These are phyloP conservation scores for Carapus acus DNA, from an alignment of 2,797 vertebrate genomes.

Conservation along the genomic window DNA sequence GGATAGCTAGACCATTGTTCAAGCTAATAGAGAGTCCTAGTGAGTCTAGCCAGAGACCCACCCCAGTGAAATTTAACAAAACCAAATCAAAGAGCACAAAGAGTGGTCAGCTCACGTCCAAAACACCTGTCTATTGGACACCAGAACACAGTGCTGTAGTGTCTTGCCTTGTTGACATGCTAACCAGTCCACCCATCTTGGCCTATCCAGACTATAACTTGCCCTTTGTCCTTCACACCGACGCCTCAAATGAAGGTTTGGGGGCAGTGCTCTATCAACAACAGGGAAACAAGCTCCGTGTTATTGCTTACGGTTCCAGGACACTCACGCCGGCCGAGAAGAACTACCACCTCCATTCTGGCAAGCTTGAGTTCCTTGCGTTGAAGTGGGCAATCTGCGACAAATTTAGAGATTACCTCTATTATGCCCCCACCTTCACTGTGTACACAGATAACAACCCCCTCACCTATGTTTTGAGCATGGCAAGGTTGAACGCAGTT, in stretches of 20 bases:
- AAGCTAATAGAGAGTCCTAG: neutral
- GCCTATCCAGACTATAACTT: neutral
- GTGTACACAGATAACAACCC: neutral
- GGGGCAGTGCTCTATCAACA: slow-evolving; percentile 1
- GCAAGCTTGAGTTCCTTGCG: neutral
- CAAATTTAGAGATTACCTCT: slow-evolving; percentile 5
- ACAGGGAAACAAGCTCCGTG: neutral
- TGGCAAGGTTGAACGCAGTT: slow-evolving; percentile 2
- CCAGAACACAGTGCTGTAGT: slow-evolving; percentile 7
- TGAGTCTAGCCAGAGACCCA: neutral
- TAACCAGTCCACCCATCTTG: neutral
- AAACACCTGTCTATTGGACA: slow-evolving; percentile 1
- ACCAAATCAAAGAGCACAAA: neutral
- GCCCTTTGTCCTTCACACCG: neutral
- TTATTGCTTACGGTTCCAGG: slow-evolving; percentile 4
- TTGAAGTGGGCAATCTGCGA: slow-evolving; percentile 11
- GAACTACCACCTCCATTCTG: slow-evolving; percentile 1
- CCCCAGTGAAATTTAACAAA: neutral
- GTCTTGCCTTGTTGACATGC: neutral
- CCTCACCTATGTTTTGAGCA: slow-evolving; percentile 7
- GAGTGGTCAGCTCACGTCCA: slow-evolving; percentile 7
- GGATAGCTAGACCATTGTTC: slow-evolving; percentile 1
- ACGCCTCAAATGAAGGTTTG: neutral
- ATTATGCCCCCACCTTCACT: neutral
- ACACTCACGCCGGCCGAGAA: slow-evolving; percentile 6